Conservation (phyloP, 2,797 vertebrate species). For the Anabas testudineus region DNA sequence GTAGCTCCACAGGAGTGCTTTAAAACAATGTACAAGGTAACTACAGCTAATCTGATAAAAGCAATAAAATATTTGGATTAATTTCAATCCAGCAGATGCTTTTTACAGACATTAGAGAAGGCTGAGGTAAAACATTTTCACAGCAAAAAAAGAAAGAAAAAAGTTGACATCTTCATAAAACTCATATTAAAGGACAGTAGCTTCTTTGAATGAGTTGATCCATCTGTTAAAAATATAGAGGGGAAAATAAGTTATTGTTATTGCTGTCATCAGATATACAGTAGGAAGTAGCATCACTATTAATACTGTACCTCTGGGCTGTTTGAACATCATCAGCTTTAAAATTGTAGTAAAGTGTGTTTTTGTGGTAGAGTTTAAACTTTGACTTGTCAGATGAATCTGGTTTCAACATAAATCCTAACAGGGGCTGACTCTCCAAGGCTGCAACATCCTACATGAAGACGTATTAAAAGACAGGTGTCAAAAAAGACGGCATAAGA, state of each 20-base stretch:
- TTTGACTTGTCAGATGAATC: constrained; percentile 83
- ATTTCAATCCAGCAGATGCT: constrained; percentile 12
- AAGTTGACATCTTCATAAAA: constrained; percentile 7
- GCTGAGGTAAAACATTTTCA: constrained; percentile 56
- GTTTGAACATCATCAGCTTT: constrained; percentile 91
- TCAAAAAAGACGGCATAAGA: background rate
- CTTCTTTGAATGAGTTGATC: constrained; percentile 94
- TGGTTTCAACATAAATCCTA: constrained; percentile 91
- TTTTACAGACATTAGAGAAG: constrained; percentile 31
- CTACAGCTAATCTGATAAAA: constrained; percentile 24
- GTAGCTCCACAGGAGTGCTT: constrained; percentile 9
- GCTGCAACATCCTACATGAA: constrained; percentile 92
- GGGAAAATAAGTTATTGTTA: background rate
- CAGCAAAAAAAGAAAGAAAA: background rate
- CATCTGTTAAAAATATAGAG: constrained; percentile 83
- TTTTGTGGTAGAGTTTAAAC: constrained; percentile 95
- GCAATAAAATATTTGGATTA: constrained; percentile 30
- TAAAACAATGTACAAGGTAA: constrained; percentile 27
- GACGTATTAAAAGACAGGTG: background rate
- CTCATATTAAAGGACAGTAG: constrained; percentile 86
- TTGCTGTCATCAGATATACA: background rate
- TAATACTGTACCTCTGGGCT: constrained; percentile 87
- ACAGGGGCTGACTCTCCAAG: constrained; percentile 93
- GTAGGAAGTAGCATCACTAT: background rate
- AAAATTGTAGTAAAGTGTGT: constrained; percentile 92